Base-by-base conservation (phyloP, 2,797 vertebrate genomes). In the Characodon lateralis region DNA sequence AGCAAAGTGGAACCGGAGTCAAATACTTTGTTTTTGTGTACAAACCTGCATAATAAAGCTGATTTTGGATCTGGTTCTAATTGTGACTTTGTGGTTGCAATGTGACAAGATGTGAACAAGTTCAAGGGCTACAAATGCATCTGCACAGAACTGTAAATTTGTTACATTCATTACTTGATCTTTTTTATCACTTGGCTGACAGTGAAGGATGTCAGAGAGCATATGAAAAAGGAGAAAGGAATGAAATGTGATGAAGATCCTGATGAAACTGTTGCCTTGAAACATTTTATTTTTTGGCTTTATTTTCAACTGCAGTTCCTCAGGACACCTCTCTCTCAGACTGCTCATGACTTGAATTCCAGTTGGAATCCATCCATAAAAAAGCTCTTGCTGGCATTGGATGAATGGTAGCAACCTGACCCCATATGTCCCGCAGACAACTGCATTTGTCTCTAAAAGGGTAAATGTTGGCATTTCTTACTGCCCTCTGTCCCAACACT, bases 391-490 rank as follows among this genome's bases (percentile, higher is more conserved):
- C 73, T 80, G 77, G 72, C 76, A 78, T 73, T 59, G 84, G 71
- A 51, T 78, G 75, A 85, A 81, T 80, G 83, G 82, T 9, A 63
- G 83, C 77, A 18, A 78, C 73, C 76, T 87, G 85, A 91, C 87
- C 88, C 83, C 85, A 77, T 51, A 55, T 76, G 81, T 73, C 65
- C 12, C 79, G 81, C 87, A 92, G 41, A 46, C 80, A 85, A 86
- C 81, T 83, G 80, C 76, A 78, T 92, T 93, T 91, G 90, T 93
- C 79, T 85, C 73, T 65, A 43, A 82, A 87, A 88, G 79, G 87
- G 85, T 89, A 89, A 87, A 88, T 89, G 83, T 79, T 83, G 75
- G 76, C 80, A 90, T 90, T 89, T 84, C 71, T 71, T 20, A 51
- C 48, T 22, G 48, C 26, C 50, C 70, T 31, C 26, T 31, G 9